Conservation (phyloP, 2,888 invertebrate species). For the Hermaeophaga mercurialis region DNA sequence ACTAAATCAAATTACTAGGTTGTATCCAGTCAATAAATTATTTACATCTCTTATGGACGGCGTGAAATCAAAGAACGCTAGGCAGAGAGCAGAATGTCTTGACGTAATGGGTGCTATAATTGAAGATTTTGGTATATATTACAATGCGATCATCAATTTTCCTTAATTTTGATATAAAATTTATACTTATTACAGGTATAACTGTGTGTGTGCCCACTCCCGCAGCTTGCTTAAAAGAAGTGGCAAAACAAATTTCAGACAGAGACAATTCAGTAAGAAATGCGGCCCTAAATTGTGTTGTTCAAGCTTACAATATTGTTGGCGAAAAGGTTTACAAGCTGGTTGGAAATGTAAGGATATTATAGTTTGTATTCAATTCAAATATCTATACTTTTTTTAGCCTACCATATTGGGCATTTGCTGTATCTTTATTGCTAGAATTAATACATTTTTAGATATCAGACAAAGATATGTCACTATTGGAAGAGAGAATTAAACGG, state of each 20-base stretch:
- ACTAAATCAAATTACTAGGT: conserved; percentile 80
- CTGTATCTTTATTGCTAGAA: too few relatives aligned
- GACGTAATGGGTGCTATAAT: conserved; percentile 89
- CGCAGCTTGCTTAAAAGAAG: conserved; percentile 80
- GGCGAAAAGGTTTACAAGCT: conserved; percentile 92
- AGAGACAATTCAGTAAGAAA: conserved; percentile 94
- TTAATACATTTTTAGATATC: conserved; percentile 66
- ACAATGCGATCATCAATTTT: too few relatives aligned
- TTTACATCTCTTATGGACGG: conserved; percentile 94
- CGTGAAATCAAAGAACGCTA: conserved; percentile 93
- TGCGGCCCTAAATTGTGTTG: conserved; percentile 92
- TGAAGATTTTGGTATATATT: conserved; percentile 72
- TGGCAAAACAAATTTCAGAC: conserved; percentile 95
- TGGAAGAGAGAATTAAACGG: conserved; percentile 96
- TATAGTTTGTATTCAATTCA: too few relatives aligned
- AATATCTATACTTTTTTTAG: too few relatives aligned
- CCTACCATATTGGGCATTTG: too few relatives aligned
- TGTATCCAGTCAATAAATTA: conserved; percentile 88
- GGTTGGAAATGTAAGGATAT: conserved; percentile 84
- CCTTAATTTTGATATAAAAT: not conserved
- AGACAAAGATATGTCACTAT: conserved; percentile 91
- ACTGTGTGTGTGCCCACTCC: conserved; percentile 83
- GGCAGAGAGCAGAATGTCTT: conserved; percentile 94
- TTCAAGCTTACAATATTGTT: conserved; percentile 86
- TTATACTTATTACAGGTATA: conserved; percentile 55